Evolutionary conservation across 2,113 vertebrate species (phyloP), one percentile per base, ranked within the genome.

Genomic region (Pao palembangensis): DNA sequence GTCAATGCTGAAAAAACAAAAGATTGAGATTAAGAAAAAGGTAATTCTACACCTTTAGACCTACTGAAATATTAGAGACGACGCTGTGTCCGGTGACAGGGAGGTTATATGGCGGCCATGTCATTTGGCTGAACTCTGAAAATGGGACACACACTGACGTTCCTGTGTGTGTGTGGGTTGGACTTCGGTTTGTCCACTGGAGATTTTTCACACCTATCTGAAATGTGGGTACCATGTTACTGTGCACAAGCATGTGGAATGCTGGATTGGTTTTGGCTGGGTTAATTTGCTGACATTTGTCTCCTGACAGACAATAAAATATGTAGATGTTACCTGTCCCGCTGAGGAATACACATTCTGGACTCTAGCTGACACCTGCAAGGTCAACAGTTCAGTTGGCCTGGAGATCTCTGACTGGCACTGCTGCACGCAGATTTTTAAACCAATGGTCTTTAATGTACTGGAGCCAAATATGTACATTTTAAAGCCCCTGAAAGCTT

Each of bases 221-320:
- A 82, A 67, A 84, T 58, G 71, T 69, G 78, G 74, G 55, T 80
- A 49, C 68, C 66, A 56, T 76, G 82, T 78, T 69, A 70, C 41
- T 75, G 50, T 70, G 60, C 80, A 72, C 8, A 53, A 75, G 50
- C 56, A 41, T 87, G 82, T 79, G 80, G 81, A 87, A 86, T 88
- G 81, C 75, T 70, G 73, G 71, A 47, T 73, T 58, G 79, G 68
- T 76, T 81, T 69, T 80, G 80, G 78, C 74, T 78, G 59, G 1
- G 64, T 52, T 71, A 38, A 74, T 74, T 63, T 59, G 67, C 74
- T 77, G 79, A 81, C 83, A 67, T 64, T 68, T 44, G 51, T 53
- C 19, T 66, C 46, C 52, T 49, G 58, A 65, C 55, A n/a, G 38
- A 69, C 41, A 11, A 1, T 47, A 20, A 70, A 61, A 69, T 38